These are phyloP conservation scores for Paracentrotus lividus DNA, from an alignment of 53 echinoderm and acorn worm species.

Conservation along the genomic window DNA sequence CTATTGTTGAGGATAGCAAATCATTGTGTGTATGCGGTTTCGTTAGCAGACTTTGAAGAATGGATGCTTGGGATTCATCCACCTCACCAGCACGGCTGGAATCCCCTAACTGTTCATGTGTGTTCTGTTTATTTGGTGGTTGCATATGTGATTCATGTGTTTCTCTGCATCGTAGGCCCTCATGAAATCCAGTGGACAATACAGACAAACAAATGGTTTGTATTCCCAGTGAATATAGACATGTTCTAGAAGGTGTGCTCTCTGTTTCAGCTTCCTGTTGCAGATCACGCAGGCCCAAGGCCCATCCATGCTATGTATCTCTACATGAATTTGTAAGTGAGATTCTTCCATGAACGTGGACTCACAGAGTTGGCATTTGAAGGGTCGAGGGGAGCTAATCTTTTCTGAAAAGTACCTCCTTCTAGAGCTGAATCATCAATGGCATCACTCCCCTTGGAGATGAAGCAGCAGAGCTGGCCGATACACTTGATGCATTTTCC, in stretches of 20 bases:
- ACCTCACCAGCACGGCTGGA: neutral
- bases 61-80: neutral
- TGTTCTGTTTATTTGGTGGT: neutral
- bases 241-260: conserved; percentile 66
- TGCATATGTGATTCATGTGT: conserved; percentile 56
- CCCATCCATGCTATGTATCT: conserved; percentile 70
- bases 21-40: neutral
- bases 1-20: neutral
- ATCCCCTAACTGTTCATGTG: neutral
- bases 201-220: conserved; percentile 61
- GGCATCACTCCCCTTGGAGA: conserved; percentile 10
- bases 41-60: conserved; percentile 10
- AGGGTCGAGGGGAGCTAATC: conserved; percentile 22
- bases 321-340: conserved; percentile 62
- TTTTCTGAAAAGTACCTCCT: neutral
- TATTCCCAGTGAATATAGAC: conserved; percentile 58
- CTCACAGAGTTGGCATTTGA: conserved; percentile 68
- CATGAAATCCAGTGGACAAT: conserved; percentile 53
- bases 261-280: conserved; percentile 51
- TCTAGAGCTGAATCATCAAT: neutral
- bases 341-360: conserved; percentile 62
- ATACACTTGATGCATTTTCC: neutral
- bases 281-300: conserved; percentile 56
- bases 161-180: conserved; percentile 56
- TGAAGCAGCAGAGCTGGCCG: conserved; percentile 22